Conservation (phyloP, 2,113 vertebrate genomes). For the Ancistrus triradiatus region DNA sequence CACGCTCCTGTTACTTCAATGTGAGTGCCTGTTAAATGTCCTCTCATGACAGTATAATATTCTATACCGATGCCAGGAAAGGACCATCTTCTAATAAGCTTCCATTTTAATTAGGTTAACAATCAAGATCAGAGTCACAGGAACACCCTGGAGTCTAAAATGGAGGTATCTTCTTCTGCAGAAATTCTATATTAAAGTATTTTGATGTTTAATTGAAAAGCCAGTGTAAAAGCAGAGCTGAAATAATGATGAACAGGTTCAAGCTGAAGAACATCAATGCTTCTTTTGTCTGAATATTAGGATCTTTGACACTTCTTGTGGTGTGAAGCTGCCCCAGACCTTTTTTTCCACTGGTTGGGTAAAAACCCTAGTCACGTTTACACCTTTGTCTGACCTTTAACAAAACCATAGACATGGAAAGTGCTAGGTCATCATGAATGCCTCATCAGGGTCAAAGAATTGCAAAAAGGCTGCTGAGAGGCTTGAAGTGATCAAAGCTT, state of each 20-base stretch:
- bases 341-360: not conserved
- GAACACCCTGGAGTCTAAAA: no score
- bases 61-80: not conserved
- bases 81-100: not conserved
- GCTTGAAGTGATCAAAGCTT: constrained; percentile 24
- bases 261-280: not conserved
- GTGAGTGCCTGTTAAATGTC: constrained; percentile 24
- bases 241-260: no score
- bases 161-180: not conserved
- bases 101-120: not conserved
- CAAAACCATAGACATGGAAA: not conserved
- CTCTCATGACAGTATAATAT: constrained; percentile 3
- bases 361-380: constrained; percentile 23
- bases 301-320: constrained; percentile 23
- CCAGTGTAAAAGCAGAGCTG: no score
- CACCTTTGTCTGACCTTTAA: constrained; percentile 35
- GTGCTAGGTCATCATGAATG: not conserved
- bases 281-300: not conserved
- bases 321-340: not conserved
- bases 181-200: constrained; percentile 7
- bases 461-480: constrained; percentile 13
- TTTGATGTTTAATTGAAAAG: constrained; percentile 12
- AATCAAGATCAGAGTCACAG: no score
- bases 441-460: constrained; percentile 31
- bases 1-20: constrained; percentile 36